Conservation (phyloP, 2,888 invertebrate species). For the Oxyscelio sp. region DNA sequence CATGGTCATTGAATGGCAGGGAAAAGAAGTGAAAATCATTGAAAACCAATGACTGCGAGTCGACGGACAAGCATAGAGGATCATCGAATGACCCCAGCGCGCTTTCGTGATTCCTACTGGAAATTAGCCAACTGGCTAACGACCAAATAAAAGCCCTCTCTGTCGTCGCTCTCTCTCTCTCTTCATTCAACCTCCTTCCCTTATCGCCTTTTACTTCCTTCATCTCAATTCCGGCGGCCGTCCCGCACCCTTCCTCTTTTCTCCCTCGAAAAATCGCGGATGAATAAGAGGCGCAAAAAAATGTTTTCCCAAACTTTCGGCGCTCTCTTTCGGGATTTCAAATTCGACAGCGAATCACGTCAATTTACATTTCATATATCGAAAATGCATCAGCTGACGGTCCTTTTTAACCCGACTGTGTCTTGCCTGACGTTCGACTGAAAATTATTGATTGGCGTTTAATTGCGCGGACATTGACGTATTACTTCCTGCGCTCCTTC, state of each 20-base stretch:
- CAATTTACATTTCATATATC: not conserved
- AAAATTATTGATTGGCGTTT: slow-evolving; percentile 65
- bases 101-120: slow-evolving; percentile 88
- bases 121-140: slow-evolving; percentile 89
- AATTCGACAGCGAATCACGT: not conserved
- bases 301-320: too few species aligned
- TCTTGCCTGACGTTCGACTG: slow-evolving; percentile 34
- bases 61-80: slow-evolving; percentile 83
- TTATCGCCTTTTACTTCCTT: slow-evolving; percentile 71
- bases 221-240: slow-evolving; percentile 56
- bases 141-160: slow-evolving; percentile 86
- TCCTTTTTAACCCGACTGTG: not conserved
- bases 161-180: slow-evolving; percentile 66
- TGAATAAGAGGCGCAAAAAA: too few species aligned
- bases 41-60: slow-evolving; percentile 86
- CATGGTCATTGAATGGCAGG: slow-evolving; percentile 87
- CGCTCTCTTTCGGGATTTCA: too few species aligned
- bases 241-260: slow-evolving; percentile 49
- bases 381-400: not conserved
- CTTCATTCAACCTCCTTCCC: slow-evolving; percentile 73
- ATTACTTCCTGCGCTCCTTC: slow-evolving; percentile 63
- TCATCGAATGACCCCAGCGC: slow-evolving; percentile 87
- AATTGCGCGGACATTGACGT: slow-evolving; percentile 68
- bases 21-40: slow-evolving; percentile 87
- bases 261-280: slow-evolving; percentile 23